A percentile compares a stretch with the other conserved stretches of the same genome.
Evolutionary conservation across 2,113 vertebrate species (phyloP).

Genomic region (Oncorhynchus masou): DNA sequence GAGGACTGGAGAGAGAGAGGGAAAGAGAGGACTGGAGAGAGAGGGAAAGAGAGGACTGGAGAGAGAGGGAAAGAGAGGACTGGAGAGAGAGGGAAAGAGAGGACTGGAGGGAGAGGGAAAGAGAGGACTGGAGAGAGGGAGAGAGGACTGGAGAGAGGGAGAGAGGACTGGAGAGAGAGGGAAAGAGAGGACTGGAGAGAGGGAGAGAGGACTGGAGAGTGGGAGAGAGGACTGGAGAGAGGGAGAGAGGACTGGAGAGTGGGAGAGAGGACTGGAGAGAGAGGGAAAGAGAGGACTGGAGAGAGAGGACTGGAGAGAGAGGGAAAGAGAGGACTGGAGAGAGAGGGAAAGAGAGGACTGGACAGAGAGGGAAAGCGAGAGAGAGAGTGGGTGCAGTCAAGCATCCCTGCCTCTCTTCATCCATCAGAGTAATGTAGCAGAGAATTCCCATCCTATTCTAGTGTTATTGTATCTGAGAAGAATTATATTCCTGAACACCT

Average conservation of each 20-base stretch:
- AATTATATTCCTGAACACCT: slow-evolving; percentile 21
- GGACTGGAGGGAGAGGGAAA: too few relatives aligned
- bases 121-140: neutral
- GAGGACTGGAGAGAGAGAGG: too few relatives aligned
- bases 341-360: neutral
- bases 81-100: neutral
- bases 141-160: neutral
- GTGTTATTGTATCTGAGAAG: slow-evolving; percentile 18
- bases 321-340: accelerated
- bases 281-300: neutral
- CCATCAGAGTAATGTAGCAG: neutral
- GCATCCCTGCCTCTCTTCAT: slow-evolving; percentile 16
- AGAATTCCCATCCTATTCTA: neutral
- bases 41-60: too few relatives aligned
- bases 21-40: neutral
- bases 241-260: neutral
- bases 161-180: neutral
- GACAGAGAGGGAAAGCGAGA: neutral
- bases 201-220: too few relatives aligned
- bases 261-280: neutral
- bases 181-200: too few relatives aligned
- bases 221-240: neutral
- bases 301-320: too few relatives aligned
- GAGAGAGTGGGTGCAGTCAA: too few relatives aligned
- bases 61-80: neutral